These are phyloP conservation scores for Stegodyphus dumicola DNA, from an alignment of 1,140 invertebrate species.

Conservation along the genomic window DNA sequence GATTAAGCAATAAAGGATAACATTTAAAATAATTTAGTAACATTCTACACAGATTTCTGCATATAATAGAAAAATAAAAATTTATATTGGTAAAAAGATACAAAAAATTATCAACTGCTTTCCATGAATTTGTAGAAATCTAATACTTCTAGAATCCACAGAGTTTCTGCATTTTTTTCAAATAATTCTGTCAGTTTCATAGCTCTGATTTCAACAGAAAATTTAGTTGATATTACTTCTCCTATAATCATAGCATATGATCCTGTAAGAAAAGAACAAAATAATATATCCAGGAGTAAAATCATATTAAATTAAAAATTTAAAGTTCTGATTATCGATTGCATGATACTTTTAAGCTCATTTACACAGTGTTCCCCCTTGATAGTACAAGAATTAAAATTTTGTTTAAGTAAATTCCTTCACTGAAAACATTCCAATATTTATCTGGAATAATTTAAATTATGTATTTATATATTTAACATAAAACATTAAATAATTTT, in stretches of 20 bases:
- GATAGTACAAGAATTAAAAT: too few species aligned
- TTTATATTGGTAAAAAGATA: neutral
- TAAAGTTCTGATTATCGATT: too few species aligned
- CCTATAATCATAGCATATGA: slow-evolving; percentile 38
- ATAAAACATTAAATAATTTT: too few species aligned
- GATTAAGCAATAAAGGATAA: neutral
- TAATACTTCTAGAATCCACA: slow-evolving; percentile 46
- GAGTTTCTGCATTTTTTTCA: slow-evolving; percentile 12
- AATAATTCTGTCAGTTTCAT: slow-evolving; percentile 16
- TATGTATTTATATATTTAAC: too few species aligned
- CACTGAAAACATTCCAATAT: too few species aligned
- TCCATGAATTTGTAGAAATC: slow-evolving; percentile 38
- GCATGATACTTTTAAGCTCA: too few species aligned
- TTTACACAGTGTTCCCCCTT: too few species aligned
- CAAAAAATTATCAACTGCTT: neutral
- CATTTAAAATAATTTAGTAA: neutral
- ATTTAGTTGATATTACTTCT: slow-evolving; percentile 19
- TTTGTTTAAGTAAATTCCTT: too few species aligned
- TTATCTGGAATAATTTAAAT: too few species aligned
- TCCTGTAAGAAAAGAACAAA: neutral
- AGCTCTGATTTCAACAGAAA: slow-evolving; percentile 12
- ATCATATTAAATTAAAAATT: too few species aligned
- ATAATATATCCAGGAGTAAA: too few species aligned
- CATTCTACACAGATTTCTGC: neutral
- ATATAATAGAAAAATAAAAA: neutral